Conservation (phyloP, 2,888 invertebrate species). For the Pristionchus maxplancki region DNA sequence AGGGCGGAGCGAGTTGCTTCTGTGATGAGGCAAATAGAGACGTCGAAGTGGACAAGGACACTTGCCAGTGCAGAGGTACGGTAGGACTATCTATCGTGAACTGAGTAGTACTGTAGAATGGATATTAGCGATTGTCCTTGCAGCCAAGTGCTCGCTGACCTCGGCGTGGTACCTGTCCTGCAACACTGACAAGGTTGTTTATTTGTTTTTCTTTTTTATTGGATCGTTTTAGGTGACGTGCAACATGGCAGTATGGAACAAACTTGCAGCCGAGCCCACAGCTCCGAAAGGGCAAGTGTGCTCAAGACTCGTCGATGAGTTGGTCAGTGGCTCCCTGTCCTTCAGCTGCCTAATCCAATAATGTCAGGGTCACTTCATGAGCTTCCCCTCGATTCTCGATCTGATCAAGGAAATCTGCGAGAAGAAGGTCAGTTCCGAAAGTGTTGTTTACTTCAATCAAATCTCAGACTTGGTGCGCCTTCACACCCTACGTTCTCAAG, state of each 20-base stretch:
- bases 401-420: conserved; percentile 52
- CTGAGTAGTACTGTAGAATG: not conserved
- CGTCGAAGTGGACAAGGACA: conserved; percentile 53
- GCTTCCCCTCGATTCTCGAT: conserved; percentile 50
- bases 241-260: conserved; percentile 47
- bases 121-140: not conserved
- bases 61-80: conserved; percentile 54
- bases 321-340: not conserved
- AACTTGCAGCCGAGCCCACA: conserved; percentile 31
- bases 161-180: conserved; percentile 51
- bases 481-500: conserved; percentile 2
- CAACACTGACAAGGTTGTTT: not conserved
- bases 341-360: too few species aligned
- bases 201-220: not conserved
- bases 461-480: conserved; percentile 51
- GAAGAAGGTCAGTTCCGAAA: conserved; percentile 52
- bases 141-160: conserved; percentile 53
- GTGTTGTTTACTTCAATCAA: too few species aligned
- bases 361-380: conserved; percentile 45
- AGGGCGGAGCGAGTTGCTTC: conserved; percentile 53
- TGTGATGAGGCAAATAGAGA: conserved; percentile 50
- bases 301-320: conserved; percentile 50
- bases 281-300: conserved; percentile 53
- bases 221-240: conserved; percentile 22
- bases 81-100: not conserved